phyloP scores from a whole-genome alignment of 2,888 invertebrate species.

The Acanthosepion esculentum region DNA sequence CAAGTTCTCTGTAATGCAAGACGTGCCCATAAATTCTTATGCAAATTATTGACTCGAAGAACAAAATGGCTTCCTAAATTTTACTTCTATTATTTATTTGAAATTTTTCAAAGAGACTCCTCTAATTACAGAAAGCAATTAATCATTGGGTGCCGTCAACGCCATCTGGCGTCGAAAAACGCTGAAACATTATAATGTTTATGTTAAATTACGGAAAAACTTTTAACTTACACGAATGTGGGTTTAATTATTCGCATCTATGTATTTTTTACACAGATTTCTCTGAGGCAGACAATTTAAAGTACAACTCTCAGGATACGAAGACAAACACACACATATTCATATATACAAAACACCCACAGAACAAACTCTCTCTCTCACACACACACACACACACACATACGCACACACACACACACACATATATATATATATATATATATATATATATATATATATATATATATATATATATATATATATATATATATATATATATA shows the following conservation, averaged over 20 bases:
- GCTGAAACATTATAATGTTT: not conserved
- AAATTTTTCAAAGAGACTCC: not conserved
- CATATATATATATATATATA: conserved; percentile 25
- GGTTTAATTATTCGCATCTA: not conserved
- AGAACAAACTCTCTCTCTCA: too few relatives aligned
- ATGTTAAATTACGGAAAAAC: not conserved
- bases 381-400: too few relatives aligned
- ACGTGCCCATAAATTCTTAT: not conserved
- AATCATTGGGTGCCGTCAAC: not conserved
- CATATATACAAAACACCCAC: too few relatives aligned
- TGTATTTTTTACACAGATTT: not conserved
- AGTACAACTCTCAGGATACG: not conserved
- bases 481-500: too few relatives aligned
- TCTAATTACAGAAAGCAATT: not conserved
- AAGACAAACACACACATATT: too few relatives aligned
- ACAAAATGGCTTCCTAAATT: not conserved
- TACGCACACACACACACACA: too few relatives aligned
- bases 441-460: conserved; percentile 43
- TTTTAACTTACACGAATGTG: not conserved
- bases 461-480: too few relatives aligned
- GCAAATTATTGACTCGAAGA: not conserved
- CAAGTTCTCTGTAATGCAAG: not conserved
- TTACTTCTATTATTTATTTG: not conserved
- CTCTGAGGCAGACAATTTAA: not conserved
- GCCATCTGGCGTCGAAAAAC: conserved; percentile 12